A percentile compares a stretch with the other conserved stretches of the same genome.
Evolutionary conservation across 1,140 invertebrate species (phyloP).

Genomic region (Triops longicaudatus): DNA sequence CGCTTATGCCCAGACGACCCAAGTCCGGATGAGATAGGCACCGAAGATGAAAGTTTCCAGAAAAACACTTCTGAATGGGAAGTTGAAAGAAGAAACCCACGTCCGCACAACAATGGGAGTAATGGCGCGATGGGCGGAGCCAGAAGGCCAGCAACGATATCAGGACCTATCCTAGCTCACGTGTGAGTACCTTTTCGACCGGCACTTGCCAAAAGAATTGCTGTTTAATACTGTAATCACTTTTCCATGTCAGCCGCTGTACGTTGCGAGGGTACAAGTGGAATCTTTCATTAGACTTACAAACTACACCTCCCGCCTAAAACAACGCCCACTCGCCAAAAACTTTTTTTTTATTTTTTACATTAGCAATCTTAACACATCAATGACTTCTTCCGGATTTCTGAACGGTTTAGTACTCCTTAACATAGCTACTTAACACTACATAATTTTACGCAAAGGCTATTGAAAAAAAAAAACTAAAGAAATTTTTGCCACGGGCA

Average conservation of each 20-base stretch:
- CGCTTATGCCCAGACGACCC: background rate
- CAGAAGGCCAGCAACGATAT: slow-evolving; percentile 15
- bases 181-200: slow-evolving; percentile 37
- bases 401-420: too few relatives aligned
- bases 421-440: too few relatives aligned
- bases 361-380: too few relatives aligned
- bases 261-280: background rate
- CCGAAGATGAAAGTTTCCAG: background rate
- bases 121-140: background rate
- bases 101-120: background rate
- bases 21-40: background rate
- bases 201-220: background rate
- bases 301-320: background rate
- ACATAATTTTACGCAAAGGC: too few relatives aligned
- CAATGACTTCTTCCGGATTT: too few relatives aligned
- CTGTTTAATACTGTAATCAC: too few relatives aligned
- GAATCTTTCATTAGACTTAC: background rate
- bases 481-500: too few relatives aligned
- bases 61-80: slow-evolving; percentile 4
- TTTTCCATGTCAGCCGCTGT: too few relatives aligned
- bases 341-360: background rate
- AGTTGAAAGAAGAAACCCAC: background rate
- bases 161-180: slow-evolving; percentile 45
- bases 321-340: background rate
- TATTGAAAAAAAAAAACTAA: too few relatives aligned